These are phyloP conservation scores for Danaus chrysippus DNA, from an alignment of 2,888 invertebrate genomes.

Conservation along the genomic window DNA sequence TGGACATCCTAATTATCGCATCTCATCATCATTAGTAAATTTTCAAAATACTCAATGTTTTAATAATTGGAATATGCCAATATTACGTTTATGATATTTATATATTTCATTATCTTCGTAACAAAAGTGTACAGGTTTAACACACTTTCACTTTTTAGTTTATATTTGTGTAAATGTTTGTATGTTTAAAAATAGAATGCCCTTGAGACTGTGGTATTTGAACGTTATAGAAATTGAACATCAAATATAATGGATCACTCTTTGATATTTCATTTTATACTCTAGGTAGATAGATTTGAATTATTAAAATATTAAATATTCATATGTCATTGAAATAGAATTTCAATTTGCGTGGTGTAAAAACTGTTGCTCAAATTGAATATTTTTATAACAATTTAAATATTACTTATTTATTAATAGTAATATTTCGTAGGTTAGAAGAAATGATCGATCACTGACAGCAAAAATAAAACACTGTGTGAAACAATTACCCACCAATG, in stretches of 20 bases:
- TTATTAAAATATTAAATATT: too few species aligned
- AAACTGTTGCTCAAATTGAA: too few species aligned
- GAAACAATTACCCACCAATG: constrained; percentile 51
- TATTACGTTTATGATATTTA: neutral
- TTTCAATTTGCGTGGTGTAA: too few species aligned
- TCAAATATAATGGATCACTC: constrained; percentile 10
- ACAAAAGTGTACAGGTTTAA: constrained; percentile 1
- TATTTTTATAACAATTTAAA: neutral
- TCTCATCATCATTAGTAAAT: too few species aligned
- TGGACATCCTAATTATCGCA: too few species aligned
- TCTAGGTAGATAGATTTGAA: neutral
- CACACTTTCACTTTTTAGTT: constrained; percentile 3
- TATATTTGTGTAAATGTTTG: constrained; percentile 1
- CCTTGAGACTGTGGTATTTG: constrained; percentile 7
- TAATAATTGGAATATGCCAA: neutral
- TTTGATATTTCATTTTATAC: constrained; percentile 3
- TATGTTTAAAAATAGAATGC: neutral
- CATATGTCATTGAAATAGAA: too few species aligned
- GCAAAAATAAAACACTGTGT: neutral
- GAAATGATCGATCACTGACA: neutral
- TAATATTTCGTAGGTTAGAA: too few species aligned
- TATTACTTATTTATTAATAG: too few species aligned
- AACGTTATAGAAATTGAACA: constrained; percentile 10
- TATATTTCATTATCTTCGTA: neutral
- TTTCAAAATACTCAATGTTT: neutral